Evolutionary conservation across 2,888 invertebrate species (phyloP), one percentile per base, ranked within the genome.

Genomic region (Ornithoptera alexandrae): DNA sequence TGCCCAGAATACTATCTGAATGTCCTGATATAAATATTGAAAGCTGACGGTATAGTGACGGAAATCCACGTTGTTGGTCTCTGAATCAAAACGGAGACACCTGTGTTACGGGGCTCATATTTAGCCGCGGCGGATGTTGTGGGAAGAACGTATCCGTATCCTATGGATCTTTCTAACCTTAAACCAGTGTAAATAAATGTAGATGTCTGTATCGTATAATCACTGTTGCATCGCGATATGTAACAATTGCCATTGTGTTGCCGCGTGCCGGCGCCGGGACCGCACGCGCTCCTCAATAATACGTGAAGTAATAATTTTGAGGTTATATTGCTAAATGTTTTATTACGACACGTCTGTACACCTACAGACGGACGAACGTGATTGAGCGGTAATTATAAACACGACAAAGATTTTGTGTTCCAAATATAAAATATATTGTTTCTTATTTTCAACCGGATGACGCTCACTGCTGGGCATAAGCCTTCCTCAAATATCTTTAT

Each of bases 281-380:
- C 56, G 61, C 65, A 57, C 69, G 69, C 56, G 69, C 60, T 64
- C 39, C 24, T 57, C 6, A 6, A 56, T 61, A 61, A 65, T 39
- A 7, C 60, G 50, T 5, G 60, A 39, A 22, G 39, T 42, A 64
- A 64, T 68, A 64, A 61, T 39, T 69, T 69, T 64, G 22, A 56
- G 60, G 64, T 60, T 69, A 64, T 65, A 65, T 69, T 69, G 57
- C 65, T 62, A 56, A 64, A 68, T 68, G 36, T 65, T 42, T 42
- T 46, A 42, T 65, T 39, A 56, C 30, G 22, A 65, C 56, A 50
- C 17, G 18, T 17, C 18, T 50, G 50, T 15, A 50, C 12, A 12
- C 15, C 17, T 50, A 15, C 15, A 50, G 18, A 50, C 50, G 50
- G 12, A 17, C 17, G 18, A 5, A 50, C 50, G 50, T 50, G 17